These are phyloP conservation scores for Griposia aprilina DNA, from an alignment of 2,888 invertebrate genomes.

Conservation along the genomic window DNA sequence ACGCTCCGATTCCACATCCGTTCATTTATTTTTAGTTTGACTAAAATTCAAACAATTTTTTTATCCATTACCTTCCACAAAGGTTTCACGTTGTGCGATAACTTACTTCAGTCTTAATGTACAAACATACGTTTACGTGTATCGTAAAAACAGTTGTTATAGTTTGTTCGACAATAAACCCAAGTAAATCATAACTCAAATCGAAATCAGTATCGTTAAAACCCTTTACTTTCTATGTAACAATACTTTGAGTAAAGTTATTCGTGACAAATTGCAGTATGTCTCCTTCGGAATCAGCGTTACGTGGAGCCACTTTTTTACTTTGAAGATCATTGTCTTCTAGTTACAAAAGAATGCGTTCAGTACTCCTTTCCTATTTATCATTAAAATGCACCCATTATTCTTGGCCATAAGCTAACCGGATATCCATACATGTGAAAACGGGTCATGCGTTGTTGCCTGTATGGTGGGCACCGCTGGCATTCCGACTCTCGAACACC, in stretches of 20 bases:
- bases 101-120: conserved; percentile 35
- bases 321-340: conserved; percentile 56
- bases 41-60: conserved; percentile 51
- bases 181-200: conserved; percentile 34
- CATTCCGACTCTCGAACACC: conserved; percentile 70
- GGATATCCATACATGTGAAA: conserved; percentile 87
- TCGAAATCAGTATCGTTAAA: conserved; percentile 25
- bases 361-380: conserved; percentile 68
- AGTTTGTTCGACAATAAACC: conserved; percentile 39
- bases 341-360: conserved; percentile 63
- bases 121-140: conserved; percentile 27
- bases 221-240: conserved; percentile 27
- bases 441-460: conserved; percentile 80
- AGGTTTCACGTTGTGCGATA: conserved; percentile 27
- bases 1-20: conserved; percentile 37
- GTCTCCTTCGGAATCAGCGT: conserved; percentile 15
- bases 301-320: conserved; percentile 40
- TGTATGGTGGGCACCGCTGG: conserved; percentile 72
- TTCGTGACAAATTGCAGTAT: conserved; percentile 38
- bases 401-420: conserved; percentile 80
- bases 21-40: conserved; percentile 61
- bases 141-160: conserved; percentile 39
- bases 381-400: conserved; percentile 77
- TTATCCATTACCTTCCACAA: conserved; percentile 18
- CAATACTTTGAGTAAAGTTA: conserved; percentile 30